Evolutionary conservation across 2,888 invertebrate species (phyloP).

Genomic region (Chymomyza amoena): DNA sequence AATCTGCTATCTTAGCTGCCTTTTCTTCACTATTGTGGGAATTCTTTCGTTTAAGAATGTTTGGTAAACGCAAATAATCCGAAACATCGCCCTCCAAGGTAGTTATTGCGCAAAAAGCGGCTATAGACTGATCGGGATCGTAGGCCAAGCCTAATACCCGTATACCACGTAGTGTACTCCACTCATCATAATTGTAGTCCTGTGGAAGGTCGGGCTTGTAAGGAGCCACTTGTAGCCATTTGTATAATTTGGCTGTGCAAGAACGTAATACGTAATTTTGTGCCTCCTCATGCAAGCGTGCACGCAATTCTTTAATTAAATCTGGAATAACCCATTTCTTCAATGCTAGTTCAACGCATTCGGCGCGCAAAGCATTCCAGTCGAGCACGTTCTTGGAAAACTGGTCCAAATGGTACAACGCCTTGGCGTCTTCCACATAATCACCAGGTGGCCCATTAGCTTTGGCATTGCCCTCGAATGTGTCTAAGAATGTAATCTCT

Average conservation of each 20-base stretch:
- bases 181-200: constrained; percentile 95
- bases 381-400: constrained; percentile 96
- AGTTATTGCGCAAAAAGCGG: constrained; percentile 92
- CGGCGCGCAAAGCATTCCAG: constrained; percentile 94
- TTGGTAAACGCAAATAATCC: constrained; percentile 92
- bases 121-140: constrained; percentile 89
- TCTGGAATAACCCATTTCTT: constrained; percentile 93
- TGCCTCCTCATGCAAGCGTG: constrained; percentile 89
- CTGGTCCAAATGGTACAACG: constrained; percentile 86
- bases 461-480: constrained; percentile 85
- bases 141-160: constrained; percentile 93
- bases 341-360: constrained; percentile 93
- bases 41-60: constrained; percentile 90
- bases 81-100: constrained; percentile 94
- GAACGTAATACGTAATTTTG: constrained; percentile 91
- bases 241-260: constrained; percentile 91
- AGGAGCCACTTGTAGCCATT: constrained; percentile 91
- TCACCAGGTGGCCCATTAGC: constrained; percentile 81
- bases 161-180: constrained; percentile 88
- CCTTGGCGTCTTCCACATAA: constrained; percentile 94
- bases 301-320: constrained; percentile 90
- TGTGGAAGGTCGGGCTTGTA: constrained; percentile 84
- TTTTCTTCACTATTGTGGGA: constrained; percentile 85
- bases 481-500: constrained; percentile 86
- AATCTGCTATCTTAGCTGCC: constrained; percentile 83